Conservation (phyloP, 2,888 invertebrate species). For the Neria commutata region DNA sequence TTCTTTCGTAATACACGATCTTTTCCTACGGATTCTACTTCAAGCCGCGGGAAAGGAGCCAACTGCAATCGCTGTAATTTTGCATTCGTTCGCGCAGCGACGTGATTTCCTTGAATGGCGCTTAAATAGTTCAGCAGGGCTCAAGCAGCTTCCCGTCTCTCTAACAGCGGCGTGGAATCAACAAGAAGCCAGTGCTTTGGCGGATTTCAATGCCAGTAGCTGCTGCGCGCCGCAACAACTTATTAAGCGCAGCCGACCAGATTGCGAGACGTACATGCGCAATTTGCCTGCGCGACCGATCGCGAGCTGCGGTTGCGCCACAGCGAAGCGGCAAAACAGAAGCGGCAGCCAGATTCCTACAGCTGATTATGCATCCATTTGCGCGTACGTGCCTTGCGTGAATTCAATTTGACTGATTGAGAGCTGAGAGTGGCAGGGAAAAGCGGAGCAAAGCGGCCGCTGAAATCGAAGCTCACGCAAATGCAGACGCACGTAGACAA, state of each 20-base stretch:
- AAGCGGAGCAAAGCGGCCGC: conserved; percentile 18
- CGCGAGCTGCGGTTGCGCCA: conserved; percentile 13
- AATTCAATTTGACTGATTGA: conserved; percentile 52
- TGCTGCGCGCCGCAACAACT: not conserved
- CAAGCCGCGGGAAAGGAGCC: too few relatives aligned
- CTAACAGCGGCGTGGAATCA: not conserved
- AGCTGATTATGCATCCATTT: conserved; percentile 54
- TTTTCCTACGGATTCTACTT: too few relatives aligned
- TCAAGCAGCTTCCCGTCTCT: too few relatives aligned
- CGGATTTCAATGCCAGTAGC: conserved; percentile 13
- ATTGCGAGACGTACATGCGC: not conserved
- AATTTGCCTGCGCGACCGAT: conserved; percentile 7
- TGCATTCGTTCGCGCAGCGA: not conserved
- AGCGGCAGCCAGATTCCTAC: conserved; percentile 7
- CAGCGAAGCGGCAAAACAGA: not conserved
- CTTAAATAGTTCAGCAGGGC: not conserved
- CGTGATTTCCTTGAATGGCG: not conserved
- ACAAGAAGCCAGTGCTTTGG: not conserved
- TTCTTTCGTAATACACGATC: too few relatives aligned
- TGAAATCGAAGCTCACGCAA: conserved; percentile 6
- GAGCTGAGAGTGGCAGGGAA: conserved; percentile 13
- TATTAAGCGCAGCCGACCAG: not conserved
- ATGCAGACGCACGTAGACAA: too few relatives aligned
- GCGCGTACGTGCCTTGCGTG: conserved; percentile 59
- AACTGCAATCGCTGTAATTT: not conserved